A percentile compares a stretch with the other conserved stretches of the same genome.
Evolutionary conservation across 2,888 invertebrate species (phyloP).

Genomic region (Liopterus haemorrhoidalis): DNA sequence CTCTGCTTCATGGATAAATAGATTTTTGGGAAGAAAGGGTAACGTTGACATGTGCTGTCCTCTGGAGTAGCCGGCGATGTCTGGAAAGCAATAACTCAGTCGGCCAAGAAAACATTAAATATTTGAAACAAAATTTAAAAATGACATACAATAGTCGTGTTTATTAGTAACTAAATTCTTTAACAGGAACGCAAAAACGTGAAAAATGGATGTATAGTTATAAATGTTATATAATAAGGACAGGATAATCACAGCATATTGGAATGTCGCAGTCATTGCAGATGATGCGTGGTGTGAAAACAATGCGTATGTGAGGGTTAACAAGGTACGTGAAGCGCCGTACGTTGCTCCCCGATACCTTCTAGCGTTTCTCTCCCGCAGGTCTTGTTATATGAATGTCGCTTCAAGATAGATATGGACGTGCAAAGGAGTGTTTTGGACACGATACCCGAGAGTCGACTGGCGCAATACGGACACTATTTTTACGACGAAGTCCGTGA

Average conservation of each 20-base stretch:
- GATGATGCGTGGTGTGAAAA: slow-evolving; percentile 39
- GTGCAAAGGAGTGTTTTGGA: slow-evolving; percentile 50
- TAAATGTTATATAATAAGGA: slow-evolving; percentile 27
- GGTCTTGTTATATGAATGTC: slow-evolving; percentile 4
- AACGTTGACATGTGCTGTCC: no score
- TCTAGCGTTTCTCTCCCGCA: slow-evolving; percentile 1
- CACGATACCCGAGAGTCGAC: slow-evolving; percentile 58
- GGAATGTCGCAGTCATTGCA: slow-evolving; percentile 40
- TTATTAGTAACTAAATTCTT: slow-evolving; percentile 19
- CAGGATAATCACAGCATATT: slow-evolving; percentile 40
- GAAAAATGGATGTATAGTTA: slow-evolving; percentile 2
- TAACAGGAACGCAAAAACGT: slow-evolving; percentile 12
- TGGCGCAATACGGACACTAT: slow-evolving; percentile 50
- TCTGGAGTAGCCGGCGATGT: no score
- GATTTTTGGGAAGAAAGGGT: no score
- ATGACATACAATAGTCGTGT: slow-evolving; percentile 17
- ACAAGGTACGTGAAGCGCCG: slow-evolving; percentile 36
- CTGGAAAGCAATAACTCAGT: no score
- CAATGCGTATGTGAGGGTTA: slow-evolving; percentile 37
- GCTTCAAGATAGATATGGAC: slow-evolving; percentile 15
- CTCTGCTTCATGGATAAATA: no score
- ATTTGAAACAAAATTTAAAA: slow-evolving; percentile 15
- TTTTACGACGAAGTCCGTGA: slow-evolving; percentile 49
- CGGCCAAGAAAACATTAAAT: slow-evolving; percentile 12
- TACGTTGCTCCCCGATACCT: no score